Conservation (phyloP, 2,113 vertebrate genomes). For the Microcebus tavaratra region DNA sequence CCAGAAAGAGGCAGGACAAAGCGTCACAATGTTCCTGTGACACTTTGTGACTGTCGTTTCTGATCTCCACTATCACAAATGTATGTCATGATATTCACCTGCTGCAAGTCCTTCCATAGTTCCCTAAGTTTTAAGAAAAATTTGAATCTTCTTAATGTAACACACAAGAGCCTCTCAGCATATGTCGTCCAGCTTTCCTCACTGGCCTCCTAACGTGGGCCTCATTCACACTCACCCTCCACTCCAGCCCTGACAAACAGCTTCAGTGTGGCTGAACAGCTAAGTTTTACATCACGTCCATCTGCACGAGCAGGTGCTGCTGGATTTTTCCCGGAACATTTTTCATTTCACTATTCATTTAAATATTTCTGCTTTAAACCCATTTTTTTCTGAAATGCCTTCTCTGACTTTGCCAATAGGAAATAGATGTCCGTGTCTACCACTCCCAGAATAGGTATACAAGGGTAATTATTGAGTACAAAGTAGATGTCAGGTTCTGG, state of each 20-base stretch:
- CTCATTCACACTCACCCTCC: not conserved
- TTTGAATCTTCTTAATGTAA: not conserved
- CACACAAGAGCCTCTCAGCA: not conserved
- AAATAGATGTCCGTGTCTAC: not conserved
- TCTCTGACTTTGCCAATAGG: not conserved
- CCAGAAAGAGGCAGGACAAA: not conserved
- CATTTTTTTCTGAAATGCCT: not conserved
- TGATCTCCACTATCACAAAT: not conserved
- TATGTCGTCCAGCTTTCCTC: not conserved
- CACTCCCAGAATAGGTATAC: not conserved
- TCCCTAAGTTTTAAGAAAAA: not conserved
- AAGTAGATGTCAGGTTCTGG: not conserved
- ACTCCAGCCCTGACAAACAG: not conserved
- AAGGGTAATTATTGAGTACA: not conserved
- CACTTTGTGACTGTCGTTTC: not conserved
- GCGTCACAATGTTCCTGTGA: not conserved
- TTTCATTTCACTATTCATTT: not conserved
- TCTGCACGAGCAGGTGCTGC: not conserved
- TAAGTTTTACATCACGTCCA: not conserved
- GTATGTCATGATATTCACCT: not conserved
- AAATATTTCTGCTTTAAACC: not conserved
- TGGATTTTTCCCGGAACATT: not conserved
- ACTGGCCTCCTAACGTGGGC: rapidly evolving
- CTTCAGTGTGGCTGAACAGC: too few relatives aligned
- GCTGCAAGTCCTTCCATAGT: not conserved